Percentiles rank a stretch among this genome's conserved stretches.
Evolutionary conservation across 2,888 invertebrate genomes (phyloP).

Genomic region (Tetranychus truncatus): DNA sequence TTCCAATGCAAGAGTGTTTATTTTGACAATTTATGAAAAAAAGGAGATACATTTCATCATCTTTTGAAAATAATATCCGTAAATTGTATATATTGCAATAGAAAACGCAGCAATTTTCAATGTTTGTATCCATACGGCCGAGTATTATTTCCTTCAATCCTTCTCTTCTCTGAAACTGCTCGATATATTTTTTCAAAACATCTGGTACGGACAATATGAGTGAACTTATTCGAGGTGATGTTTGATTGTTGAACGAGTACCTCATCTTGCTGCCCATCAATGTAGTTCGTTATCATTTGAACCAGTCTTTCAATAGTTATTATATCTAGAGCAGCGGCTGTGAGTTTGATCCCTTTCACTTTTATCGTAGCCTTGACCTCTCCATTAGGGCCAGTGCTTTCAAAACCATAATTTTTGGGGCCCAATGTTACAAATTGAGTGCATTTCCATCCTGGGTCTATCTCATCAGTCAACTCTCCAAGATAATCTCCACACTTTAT

Average conservation of each 20-base stretch:
- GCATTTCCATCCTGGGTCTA: constrained; percentile 18
- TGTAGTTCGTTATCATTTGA: neutral
- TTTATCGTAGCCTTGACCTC: neutral
- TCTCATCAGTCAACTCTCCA: constrained; percentile 32
- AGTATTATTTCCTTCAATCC: too few species aligned
- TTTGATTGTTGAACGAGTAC: constrained; percentile 7
- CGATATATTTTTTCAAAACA: constrained; percentile 13
- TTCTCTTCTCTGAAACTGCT: constrained; percentile 13
- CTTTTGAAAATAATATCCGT: too few species aligned
- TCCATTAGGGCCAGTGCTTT: neutral
- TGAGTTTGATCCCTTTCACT: neutral
- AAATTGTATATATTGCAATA: too few species aligned
- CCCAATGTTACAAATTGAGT: neutral
- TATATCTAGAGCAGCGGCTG: too few species aligned
- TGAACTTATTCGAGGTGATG: neutral
- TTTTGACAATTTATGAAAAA: too few species aligned
- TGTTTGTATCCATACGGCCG: neutral
- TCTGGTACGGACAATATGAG: constrained; percentile 9
- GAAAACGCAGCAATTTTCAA: too few species aligned
- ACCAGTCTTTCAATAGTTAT: neutral
- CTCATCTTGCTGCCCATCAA: neutral
- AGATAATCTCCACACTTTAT: constrained; percentile 28
- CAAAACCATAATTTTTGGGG: constrained; percentile 6
- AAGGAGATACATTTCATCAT: too few species aligned
- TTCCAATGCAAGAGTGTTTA: too few species aligned